phyloP scores from a whole-genome alignment of 2,113 vertebrate genomes.

The Vombatus ursinus region DNA sequence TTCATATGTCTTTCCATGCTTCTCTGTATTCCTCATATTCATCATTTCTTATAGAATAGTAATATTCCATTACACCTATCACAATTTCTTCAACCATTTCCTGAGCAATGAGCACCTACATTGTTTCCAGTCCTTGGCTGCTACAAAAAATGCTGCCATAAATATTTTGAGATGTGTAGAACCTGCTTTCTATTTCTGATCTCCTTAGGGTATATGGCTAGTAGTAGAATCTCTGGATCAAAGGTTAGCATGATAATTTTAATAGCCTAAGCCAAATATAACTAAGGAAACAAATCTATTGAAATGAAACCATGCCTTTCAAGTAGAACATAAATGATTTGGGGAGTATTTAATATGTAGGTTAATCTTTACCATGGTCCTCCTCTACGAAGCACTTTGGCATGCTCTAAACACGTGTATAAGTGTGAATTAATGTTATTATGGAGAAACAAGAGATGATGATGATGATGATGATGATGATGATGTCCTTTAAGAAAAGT shows the following conservation, averaged over 20 bases:
- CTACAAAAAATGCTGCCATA: not conserved
- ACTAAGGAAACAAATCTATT: not conserved
- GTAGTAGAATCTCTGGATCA: not conserved
- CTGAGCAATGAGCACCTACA: not conserved
- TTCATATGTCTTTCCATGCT: not conserved
- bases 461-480: not conserved
- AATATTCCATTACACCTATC: not conserved
- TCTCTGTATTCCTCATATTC: not conserved
- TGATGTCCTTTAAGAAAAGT: not conserved
- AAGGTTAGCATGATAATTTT: not conserved
- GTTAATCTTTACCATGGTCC: not conserved
- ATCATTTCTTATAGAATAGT: not conserved
- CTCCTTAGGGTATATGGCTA: not conserved
- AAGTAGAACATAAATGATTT: not conserved
- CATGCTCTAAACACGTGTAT: not conserved
- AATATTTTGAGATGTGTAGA: not conserved
- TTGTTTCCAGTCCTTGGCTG: not conserved
- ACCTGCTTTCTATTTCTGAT: not conserved
- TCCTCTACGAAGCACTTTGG: not conserved
- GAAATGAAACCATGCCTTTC: not conserved
- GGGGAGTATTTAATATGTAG: not conserved
- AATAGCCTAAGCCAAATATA: not conserved
- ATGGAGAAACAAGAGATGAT: not conserved
- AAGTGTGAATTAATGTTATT: not conserved
- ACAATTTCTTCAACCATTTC: not conserved